Evolutionary conservation across 1,140 invertebrate species (phyloP), one percentile per base, ranked within the genome.

Genomic region (Ceratina calcarata): DNA sequence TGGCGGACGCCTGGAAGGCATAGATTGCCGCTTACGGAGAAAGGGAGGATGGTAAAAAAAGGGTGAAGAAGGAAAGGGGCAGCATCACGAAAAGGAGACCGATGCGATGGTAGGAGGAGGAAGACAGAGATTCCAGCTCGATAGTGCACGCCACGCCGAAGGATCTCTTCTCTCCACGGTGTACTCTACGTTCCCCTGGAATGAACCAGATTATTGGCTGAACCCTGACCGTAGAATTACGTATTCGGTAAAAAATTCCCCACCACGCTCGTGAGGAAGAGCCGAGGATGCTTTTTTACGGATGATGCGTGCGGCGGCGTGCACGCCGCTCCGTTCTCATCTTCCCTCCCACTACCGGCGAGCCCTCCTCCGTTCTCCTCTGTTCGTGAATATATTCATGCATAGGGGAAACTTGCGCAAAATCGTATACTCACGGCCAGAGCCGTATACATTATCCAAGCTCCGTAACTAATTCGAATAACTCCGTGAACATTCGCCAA

Each of bases 171-270:
- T 78, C 75, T 68, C 66, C 58, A 24, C 22, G 71, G 83, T 80
- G 45, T 70, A 74, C 82, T 45, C 37, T 70, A 74, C 82, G 66
- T 77, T 64, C 74, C 62, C 71, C 51, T 70, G 78, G 83, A 87
- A 85, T 89, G 88, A 89, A 91, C 89, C 85, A 90, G 88, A 91
- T 91, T 91, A 91, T 91, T 88, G 88, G 85, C 86, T 87, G 89
- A 91, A 90, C 86, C 87, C 84, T 89, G 87, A 90, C 88, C 89
- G 82, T 82, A 80, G 87, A 88, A 90, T 90, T 91, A 90, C 86
- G 88, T 88, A 91, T 89, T 90, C 89, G 78, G 74, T 88, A 89
- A 90, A 90, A 89, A 86, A 72, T 86, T 69, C 62, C 76, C 79
- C 62, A 68, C 49, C 22, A 61, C 62, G 73, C 79, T 72, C 71